A percentile compares a stretch with the other conserved stretches of the same genome.
These are phyloP conservation scores for Pipistrellus kuhlii DNA, from an alignment of 2,797 vertebrate species.

Conservation along the genomic window DNA sequence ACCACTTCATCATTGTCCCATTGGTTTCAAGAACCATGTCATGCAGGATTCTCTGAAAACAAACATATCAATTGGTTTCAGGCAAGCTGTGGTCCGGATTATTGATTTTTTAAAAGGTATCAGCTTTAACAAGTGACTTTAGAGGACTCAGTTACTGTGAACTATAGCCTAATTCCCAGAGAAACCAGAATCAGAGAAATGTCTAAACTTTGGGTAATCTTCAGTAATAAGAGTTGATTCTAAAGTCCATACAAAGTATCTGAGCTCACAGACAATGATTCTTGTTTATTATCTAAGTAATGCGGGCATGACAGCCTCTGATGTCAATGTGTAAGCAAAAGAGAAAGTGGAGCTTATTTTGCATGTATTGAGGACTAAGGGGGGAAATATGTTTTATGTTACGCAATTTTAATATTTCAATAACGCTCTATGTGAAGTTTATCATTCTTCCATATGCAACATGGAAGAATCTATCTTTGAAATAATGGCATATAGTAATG, in stretches of 20 bases:
- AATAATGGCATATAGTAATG: constrained; percentile 79
- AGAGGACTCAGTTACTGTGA: constrained; percentile 29
- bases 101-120: constrained; percentile 70
- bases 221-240: constrained; percentile 43
- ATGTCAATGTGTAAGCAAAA: constrained; percentile 41
- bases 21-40: constrained; percentile 51
- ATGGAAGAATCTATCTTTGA: constrained; percentile 52
- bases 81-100: constrained; percentile 42
- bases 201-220: constrained; percentile 40
- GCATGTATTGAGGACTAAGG: constrained; percentile 59
- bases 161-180: constrained; percentile 33
- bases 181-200: constrained; percentile 47
- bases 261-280: constrained; percentile 52
- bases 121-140: constrained; percentile 59
- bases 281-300: constrained; percentile 37
- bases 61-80: constrained; percentile 49
- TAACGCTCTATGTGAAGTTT: constrained; percentile 67
- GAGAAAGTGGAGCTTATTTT: constrained; percentile 63
- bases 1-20: constrained; percentile 64
- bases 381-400: constrained; percentile 58
- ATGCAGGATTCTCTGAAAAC: constrained; percentile 51
- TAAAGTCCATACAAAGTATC: constrained; percentile 20
- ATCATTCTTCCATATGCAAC: constrained; percentile 66
- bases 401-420: constrained; percentile 82
- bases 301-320: background rate